Conservation (phyloP, 2,113 vertebrate genomes). For the Tinamus guttatus region DNA sequence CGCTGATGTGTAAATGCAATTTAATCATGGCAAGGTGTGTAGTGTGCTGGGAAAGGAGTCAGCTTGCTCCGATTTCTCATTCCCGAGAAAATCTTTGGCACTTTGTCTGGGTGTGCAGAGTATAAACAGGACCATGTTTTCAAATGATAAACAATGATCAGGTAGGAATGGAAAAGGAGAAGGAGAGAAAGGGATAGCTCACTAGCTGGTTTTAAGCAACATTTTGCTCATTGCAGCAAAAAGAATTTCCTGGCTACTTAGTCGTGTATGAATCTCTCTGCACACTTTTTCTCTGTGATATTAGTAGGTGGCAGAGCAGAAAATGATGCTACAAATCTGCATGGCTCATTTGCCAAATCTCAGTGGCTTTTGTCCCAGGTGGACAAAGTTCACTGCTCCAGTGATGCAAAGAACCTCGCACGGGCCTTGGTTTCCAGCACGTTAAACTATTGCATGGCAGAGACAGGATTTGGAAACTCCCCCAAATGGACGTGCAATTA, state of each 20-base stretch:
- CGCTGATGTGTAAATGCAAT: not conserved
- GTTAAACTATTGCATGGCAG: not conserved
- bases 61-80: not conserved
- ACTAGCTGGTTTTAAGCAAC: constrained; percentile 36
- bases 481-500: not conserved
- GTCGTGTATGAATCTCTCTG: not conserved
- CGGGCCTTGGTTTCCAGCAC: not conserved
- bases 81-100: not conserved
- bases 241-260: constrained; percentile 26
- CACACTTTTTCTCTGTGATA: not conserved
- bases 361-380: not conserved
- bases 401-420: not conserved
- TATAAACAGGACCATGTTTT: not conserved
- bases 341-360: not conserved
- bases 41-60: not conserved
- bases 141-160: not conserved
- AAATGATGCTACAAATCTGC: constrained; percentile 41
- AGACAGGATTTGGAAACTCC: not conserved
- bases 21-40: rapidly evolving
- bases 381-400: not conserved
- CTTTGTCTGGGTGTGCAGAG: not conserved
- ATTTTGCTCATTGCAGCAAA: constrained; percentile 28
- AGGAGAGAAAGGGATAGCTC: not conserved
- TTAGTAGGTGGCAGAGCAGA: constrained; percentile 28
- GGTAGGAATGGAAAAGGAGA: not conserved